Evolutionary conservation across 2,113 vertebrate species (phyloP).

Genomic region (Cavia porcellus): DNA sequence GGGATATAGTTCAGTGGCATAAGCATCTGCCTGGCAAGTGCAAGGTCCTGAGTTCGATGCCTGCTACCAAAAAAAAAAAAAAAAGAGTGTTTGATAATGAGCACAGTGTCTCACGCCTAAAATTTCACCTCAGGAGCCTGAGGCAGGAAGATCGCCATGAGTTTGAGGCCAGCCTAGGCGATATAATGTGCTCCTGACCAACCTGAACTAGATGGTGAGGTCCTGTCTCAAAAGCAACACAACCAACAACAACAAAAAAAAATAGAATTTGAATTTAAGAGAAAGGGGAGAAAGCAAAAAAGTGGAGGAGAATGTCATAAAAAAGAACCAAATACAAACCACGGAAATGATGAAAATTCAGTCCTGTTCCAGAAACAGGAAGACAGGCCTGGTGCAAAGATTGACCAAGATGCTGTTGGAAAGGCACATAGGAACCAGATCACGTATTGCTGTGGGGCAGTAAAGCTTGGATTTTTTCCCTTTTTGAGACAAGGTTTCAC

Average conservation of each 20-base stretch:
- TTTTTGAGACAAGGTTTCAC: no score
- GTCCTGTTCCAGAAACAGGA: not conserved
- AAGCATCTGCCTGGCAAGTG: no score
- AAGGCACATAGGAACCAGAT: not conserved
- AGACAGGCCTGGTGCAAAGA: not conserved
- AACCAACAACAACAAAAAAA: not conserved
- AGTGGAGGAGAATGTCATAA: not conserved
- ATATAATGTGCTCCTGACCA: not conserved
- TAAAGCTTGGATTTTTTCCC: not conserved
- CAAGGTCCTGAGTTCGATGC: no score
- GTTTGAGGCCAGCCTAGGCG: not conserved
- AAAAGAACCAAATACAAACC: not conserved
- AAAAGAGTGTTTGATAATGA: not conserved
- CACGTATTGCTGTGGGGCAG: not conserved
- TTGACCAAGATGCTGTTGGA: not conserved
- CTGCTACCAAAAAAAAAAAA: no score
- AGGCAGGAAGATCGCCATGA: not conserved
- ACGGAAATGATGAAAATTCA: not conserved
- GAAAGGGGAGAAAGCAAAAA: not conserved
- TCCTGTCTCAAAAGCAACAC: not conserved
- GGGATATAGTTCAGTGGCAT: no score
- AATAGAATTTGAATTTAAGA: slow-evolving; percentile 6
- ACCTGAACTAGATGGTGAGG: not conserved
- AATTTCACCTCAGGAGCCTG: not conserved
- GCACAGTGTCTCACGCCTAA: not conserved